Percentiles rank a stretch among this genome's conserved stretches.
phyloP scores from a whole-genome alignment of 1,140 invertebrate species.

The Leptestheria dahalacensis region DNA sequence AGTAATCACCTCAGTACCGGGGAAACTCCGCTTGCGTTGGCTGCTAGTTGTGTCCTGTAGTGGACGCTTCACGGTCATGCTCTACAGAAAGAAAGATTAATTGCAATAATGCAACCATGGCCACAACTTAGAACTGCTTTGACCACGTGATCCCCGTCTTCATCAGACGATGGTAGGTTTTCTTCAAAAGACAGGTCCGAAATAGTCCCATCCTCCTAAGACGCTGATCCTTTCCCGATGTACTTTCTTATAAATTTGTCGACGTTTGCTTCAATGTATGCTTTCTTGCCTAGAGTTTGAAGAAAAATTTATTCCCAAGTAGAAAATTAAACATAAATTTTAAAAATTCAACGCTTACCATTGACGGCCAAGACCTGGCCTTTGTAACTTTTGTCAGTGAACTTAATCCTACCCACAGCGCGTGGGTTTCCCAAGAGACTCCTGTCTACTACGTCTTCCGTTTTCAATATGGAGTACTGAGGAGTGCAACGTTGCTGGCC shows the following conservation, averaged over 20 bases:
- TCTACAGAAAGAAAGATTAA: too few species aligned
- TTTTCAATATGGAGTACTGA: not conserved
- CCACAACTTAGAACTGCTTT: too few species aligned
- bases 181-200: too few species aligned
- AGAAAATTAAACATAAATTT: not conserved
- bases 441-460: not conserved
- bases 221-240: not conserved
- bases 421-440: not conserved
- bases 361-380: not conserved
- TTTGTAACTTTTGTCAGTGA: not conserved
- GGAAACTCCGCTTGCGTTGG: too few species aligned
- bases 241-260: not conserved
- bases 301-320: not conserved
- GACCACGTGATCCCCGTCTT: too few species aligned
- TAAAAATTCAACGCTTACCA: not conserved
- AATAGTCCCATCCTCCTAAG: too few species aligned
- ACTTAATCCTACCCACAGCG: not conserved
- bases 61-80: too few species aligned
- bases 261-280: not conserved
- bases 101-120: too few species aligned
- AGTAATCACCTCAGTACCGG: too few species aligned
- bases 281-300: not conserved
- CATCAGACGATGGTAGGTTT: too few species aligned
- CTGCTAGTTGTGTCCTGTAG: too few species aligned
- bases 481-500: not conserved